These are phyloP conservation scores for Villa cingulata DNA, from an alignment of 2,888 invertebrate genomes.

Conservation along the genomic window DNA sequence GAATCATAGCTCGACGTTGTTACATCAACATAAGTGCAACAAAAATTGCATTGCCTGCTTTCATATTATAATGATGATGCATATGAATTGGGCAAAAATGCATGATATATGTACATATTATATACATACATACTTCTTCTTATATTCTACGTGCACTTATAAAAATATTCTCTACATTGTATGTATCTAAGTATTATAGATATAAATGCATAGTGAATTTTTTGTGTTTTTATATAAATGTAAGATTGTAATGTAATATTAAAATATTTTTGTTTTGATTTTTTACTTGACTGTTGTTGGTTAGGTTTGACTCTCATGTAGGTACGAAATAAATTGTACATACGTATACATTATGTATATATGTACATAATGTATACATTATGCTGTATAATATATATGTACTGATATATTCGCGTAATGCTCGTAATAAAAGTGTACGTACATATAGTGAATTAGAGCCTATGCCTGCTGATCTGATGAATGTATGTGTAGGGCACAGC, in stretches of 20 bases:
- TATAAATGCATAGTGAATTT: not conserved
- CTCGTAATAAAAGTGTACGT: too few species aligned
- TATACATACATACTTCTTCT: too few species aligned
- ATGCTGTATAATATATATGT: not conserved
- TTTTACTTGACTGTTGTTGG: not conserved
- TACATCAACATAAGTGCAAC: too few species aligned
- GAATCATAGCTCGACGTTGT: too few species aligned
- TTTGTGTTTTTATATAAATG: too few species aligned
- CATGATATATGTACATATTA: not conserved
- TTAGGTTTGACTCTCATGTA: not conserved
- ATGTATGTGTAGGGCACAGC: conserved; percentile 21
- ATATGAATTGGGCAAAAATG: too few species aligned
- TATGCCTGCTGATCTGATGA: not conserved
- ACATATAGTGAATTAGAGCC: not conserved
- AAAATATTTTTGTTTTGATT: not conserved
- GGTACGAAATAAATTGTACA: not conserved
- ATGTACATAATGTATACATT: not conserved
- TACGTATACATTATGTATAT: not conserved
- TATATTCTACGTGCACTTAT: not conserved
- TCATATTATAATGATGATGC: too few species aligned
- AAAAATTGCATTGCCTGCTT: too few species aligned
- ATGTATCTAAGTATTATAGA: not conserved
- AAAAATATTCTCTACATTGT: not conserved
- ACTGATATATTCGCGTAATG: not conserved
- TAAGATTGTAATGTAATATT: too few species aligned